phyloP scores from a whole-genome alignment of 2,888 invertebrate genomes.

The Lypha dubia region DNA sequence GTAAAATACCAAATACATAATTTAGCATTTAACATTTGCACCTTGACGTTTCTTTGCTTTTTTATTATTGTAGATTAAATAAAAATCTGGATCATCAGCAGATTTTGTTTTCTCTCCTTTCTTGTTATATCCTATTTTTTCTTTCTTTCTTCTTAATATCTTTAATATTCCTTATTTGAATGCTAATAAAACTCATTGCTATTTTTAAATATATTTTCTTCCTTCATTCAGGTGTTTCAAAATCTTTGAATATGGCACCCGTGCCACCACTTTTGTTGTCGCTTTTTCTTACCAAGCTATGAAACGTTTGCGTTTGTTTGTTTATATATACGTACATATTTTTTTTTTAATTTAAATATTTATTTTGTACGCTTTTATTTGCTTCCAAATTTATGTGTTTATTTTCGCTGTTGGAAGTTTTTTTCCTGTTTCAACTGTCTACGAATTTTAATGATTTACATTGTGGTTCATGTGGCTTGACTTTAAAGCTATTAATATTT shows the following conservation, averaged over 20 bases:
- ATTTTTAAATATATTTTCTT: neutral
- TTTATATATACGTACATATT: too few species aligned
- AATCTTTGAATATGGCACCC: neutral
- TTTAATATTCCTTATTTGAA: neutral
- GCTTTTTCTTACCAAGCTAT: neutral
- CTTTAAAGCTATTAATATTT: neutral
- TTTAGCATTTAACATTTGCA: neutral
- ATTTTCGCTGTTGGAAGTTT: neutral
- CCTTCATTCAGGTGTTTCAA: neutral
- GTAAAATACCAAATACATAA: neutral
- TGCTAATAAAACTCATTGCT: neutral
- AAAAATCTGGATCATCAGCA: neutral
- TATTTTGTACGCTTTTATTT: neutral
- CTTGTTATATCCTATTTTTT: neutral
- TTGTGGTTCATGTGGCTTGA: neutral
- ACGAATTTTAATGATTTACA: slow-evolving; percentile 6
- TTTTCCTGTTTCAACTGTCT: neutral
- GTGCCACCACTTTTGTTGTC: neutral
- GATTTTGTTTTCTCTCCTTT: neutral
- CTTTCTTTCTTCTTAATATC: neutral
- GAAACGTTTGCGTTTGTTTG: neutral
- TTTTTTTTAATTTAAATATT: neutral
- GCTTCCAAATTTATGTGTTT: neutral
- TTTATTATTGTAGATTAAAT: neutral
- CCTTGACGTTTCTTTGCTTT: neutral